These are phyloP conservation scores for Cantharis rustica DNA, from an alignment of 2,888 invertebrate species.

Conservation along the genomic window DNA sequence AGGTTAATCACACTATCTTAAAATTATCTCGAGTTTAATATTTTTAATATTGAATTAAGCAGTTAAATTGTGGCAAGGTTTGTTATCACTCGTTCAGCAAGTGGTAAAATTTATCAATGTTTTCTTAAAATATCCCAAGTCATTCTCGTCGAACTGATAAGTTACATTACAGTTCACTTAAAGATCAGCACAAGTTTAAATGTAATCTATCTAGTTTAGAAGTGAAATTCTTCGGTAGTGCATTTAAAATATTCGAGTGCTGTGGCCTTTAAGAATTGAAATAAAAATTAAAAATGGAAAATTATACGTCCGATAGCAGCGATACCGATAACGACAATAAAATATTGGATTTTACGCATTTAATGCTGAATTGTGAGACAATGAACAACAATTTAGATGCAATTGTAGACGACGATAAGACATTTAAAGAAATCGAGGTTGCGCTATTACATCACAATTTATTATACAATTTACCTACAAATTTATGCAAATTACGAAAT, in stretches of 20 bases:
- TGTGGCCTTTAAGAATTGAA: neutral
- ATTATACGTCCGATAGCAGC: constrained; percentile 83
- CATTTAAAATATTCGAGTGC: neutral
- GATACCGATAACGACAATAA: constrained; percentile 67
- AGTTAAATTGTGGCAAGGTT: neutral
- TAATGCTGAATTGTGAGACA: constrained; percentile 63
- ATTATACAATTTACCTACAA: constrained; percentile 70
- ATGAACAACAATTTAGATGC: constrained; percentile 68
- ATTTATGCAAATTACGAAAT: constrained; percentile 68
- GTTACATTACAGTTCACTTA: neutral
- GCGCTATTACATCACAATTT: constrained; percentile 87
- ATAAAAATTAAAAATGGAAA: constrained; percentile 39
- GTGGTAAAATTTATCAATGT: constrained; percentile 2
- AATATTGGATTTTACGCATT: constrained; percentile 72
- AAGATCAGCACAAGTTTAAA: neutral
- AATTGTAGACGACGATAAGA: constrained; percentile 63
- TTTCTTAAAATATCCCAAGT: neutral
- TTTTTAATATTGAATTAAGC: neutral
- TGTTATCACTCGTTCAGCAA: neutral
- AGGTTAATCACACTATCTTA: neutral
- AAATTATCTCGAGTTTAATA: neutral
- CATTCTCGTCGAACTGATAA: neutral
- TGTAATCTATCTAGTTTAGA: neutral
- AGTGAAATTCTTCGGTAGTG: neutral
- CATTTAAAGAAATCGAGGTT: constrained; percentile 68